Evolutionary conservation across 1,140 invertebrate species (phyloP), one percentile per base, ranked within the genome.

Genomic region (Uloborus diversus): DNA sequence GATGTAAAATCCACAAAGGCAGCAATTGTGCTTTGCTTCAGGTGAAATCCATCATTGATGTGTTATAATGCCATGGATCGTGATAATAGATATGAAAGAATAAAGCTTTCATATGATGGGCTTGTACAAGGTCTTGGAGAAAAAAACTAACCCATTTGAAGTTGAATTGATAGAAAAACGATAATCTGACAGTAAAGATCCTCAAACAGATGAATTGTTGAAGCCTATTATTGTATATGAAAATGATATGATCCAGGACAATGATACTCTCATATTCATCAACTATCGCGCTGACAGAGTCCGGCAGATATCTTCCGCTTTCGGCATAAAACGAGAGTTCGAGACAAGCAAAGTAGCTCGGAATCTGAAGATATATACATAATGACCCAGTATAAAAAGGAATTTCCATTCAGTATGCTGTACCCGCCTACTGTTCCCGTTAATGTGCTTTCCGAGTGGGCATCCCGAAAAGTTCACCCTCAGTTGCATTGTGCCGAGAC

Each of bases 401-500:
- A 88, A 75, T 88, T 87, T 84, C 84, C 85, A 25, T 88, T 88
- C 79, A 82, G 76, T n/a, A 80, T 83, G 9, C 83, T 88, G 2
- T 88, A 88, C 82, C 88, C 87, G 9, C 87, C 88, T 4, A 75
- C 82, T 17, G 82, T 84, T 5, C 86, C 87, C 42, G 83, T 84
- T 11, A 89, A 89, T 83, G 88, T 89, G 13, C 82, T 88, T 23
- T 86, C 88, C 3, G 87, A 88, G 81, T 88, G 86, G 84, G 82
- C 89, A 25, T 75, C 85, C 33, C 81, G 62, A 14, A 84, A 88
- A 73, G 79, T 79, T 20, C 75, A 86, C 13, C 42, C 85, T 5
- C 87, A 88, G 82, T 88, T 86, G 79, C 87, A 88, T 80, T 88
- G 88, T 79, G 87, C 88, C 30, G 88, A 88, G 82, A 89, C 88